phyloP scores from a whole-genome alignment of 2,797 vertebrate genomes.

The Cuculus canorus region DNA sequence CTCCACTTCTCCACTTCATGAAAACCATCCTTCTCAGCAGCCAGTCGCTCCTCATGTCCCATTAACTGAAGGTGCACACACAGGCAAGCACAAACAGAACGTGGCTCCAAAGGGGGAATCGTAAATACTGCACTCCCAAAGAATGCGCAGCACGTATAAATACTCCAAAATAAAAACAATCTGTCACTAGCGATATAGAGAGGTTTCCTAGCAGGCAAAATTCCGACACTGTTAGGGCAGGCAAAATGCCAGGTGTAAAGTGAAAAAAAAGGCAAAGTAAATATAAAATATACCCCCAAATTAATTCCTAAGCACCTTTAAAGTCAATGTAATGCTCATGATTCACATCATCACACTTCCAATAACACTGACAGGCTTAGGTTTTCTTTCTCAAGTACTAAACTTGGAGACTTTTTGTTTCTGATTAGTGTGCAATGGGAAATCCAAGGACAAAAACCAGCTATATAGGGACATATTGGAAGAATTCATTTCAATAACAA shows the following conservation, averaged over 20 bases:
- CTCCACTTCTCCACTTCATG: background rate
- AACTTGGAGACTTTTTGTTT: background rate
- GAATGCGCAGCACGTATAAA: conserved; percentile 12
- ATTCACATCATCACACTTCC: background rate
- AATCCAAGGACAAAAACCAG: background rate
- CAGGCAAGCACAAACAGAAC: background rate
- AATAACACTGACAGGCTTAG: background rate
- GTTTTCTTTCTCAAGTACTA: background rate
- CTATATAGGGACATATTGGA: background rate
- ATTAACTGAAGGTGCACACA: fast-evolving
- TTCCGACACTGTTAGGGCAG: background rate
- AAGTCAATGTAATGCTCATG: background rate
- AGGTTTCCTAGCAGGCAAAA: background rate
- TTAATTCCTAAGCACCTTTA: background rate
- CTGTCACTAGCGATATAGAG: background rate
- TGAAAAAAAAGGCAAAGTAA: background rate
- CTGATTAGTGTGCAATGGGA: background rate
- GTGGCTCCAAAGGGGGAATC: background rate
- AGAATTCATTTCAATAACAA: background rate
- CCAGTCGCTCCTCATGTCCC: background rate
- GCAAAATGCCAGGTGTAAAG: background rate
- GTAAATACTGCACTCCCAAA: conserved; percentile 4
- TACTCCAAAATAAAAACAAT: conserved; percentile 22
- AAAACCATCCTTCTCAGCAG: background rate
- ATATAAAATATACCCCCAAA: background rate